phyloP scores from a whole-genome alignment of 2,888 invertebrate genomes.

The Drepanosiphum platanoidis region DNA sequence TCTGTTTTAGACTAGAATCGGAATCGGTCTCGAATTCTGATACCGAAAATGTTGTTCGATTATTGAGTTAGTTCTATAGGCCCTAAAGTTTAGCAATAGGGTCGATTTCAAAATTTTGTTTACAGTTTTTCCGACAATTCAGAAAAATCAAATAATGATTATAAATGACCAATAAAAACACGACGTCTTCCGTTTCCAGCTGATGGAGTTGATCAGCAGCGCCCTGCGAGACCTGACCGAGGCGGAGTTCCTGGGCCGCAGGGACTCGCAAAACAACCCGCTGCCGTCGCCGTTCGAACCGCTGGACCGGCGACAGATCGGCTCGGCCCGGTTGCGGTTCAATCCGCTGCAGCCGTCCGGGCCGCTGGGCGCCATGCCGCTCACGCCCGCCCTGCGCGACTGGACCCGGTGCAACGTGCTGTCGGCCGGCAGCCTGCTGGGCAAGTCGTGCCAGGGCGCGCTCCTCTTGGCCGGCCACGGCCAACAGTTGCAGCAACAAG shows the following conservation, averaged over 20 bases:
- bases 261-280: conserved; percentile 86
- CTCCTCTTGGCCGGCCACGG: conserved; percentile 85
- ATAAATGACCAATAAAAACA: no score
- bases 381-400: conserved; percentile 73
- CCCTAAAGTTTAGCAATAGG: no score
- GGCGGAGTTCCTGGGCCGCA: conserved; percentile 86
- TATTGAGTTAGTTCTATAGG: no score
- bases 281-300: conserved; percentile 75
- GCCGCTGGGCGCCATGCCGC: conserved; percentile 35
- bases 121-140: no score
- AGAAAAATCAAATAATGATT: no score
- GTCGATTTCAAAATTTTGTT: no score
- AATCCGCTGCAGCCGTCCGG: conserved; percentile 27
- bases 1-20: no score
- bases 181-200: conserved; percentile 68
- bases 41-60: no score
- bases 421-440: conserved; percentile 77
- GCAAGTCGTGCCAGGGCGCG: conserved; percentile 88
- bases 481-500: conserved; percentile 79
- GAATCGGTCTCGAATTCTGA: no score
- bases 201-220: conserved; percentile 89
- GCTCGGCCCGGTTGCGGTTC: conserved; percentile 69
- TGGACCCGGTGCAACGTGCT: conserved; percentile 84
- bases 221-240: conserved; percentile 89
- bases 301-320: background rate